Base-by-base conservation (phyloP, 2,888 invertebrate species). In the Sminthurides aquaticus region DNA sequence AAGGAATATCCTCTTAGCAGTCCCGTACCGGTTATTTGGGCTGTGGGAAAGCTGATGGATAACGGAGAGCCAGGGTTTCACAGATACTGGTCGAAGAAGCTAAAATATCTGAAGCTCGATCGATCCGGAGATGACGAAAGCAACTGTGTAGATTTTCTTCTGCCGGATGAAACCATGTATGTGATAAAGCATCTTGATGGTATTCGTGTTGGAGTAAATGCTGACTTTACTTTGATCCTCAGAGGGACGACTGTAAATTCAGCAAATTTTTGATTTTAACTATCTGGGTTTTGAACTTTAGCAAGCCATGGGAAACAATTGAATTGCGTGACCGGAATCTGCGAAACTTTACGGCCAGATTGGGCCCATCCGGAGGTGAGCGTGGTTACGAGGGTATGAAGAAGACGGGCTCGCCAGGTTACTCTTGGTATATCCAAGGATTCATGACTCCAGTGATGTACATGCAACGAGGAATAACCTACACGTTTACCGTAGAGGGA, bases 391-490 rank as follows among this genome's bases (percentile, higher is more conserved):
- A 87, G 78, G 86, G 86, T 55, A 82, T 85, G 58, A 87, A 87
- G 28, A 56, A 25, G 56, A 65, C 60, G 1, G 65, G 65, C 8
- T 85, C 85, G 48, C 87, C 84, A 73, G 88, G 86, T 0, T 80
- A 90, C 54, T 87, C 91, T 15, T 95, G 93, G 92, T 96, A 94
- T 80, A 89, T 96, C 68, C 94, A 96, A 79, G 95, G 95, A 0
- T 85, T 86, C 76, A 81, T 95, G 75, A 86, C 88, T 59, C 94
- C 94, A 0, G 92, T 94, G 78, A 80, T 96, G 68, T 92, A 89
- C 83, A 81, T 96, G 74, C 84, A 91, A 67, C 81, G 95, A 62
- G 94, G 93, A 0, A 82, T 91, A 64, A 87, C 86, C 0, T 96
- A 96, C 81, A 87, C 84, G 18, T 91, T 96, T 77, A 84, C 84